Base-by-base conservation (phyloP, 2,113 vertebrate species). In the Cathartes aura region DNA sequence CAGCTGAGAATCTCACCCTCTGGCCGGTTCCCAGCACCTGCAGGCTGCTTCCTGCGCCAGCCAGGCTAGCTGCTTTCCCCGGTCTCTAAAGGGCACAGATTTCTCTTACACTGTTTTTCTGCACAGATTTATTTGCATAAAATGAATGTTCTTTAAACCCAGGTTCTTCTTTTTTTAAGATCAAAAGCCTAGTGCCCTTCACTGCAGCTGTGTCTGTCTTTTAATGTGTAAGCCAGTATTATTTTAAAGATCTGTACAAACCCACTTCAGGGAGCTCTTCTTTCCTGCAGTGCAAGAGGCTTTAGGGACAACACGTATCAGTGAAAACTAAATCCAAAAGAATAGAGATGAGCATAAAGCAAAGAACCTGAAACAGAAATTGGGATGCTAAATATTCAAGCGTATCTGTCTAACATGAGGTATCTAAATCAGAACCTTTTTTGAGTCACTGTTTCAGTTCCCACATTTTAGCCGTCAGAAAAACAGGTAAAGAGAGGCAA, bases 81-180 rank as follows among this genome's bases (percentile, higher is more conserved):
- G 2, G 42, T 75, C 70, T 82, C 73, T 29, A 72, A 93, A 96
- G 95, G 78, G 66, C 78, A 80, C 0, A 1, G 9, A 45, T 75
- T 93, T 89, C 74, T 94, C 63, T 87, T 74, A 55, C 5, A 0
- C 6, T 87, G 20, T 42, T 87, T 80, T 84, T 50, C 66, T 87
- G 43, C 42, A 43, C 66, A 48, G 70, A 48, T 87, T 95, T 94
- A 79, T 95, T 96, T 97, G 48, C 48, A 58, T 66, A 68, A 95
- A 82, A 70, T 76, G 32, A 95, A 43, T 38, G 59, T 85, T 91
- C 55, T 75, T 95, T 84, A 92, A 84, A 76, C 17, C 15, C 42
- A 38, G 32, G 45, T 85, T 66, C 1, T 64, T 76, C 10, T 64
- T n/a, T 36, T 66, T 81, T 59, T 8, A 63, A 84, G 56, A 82